phyloP scores from a whole-genome alignment of 1,140 invertebrate species.

The Dufourea novaeangliae region DNA sequence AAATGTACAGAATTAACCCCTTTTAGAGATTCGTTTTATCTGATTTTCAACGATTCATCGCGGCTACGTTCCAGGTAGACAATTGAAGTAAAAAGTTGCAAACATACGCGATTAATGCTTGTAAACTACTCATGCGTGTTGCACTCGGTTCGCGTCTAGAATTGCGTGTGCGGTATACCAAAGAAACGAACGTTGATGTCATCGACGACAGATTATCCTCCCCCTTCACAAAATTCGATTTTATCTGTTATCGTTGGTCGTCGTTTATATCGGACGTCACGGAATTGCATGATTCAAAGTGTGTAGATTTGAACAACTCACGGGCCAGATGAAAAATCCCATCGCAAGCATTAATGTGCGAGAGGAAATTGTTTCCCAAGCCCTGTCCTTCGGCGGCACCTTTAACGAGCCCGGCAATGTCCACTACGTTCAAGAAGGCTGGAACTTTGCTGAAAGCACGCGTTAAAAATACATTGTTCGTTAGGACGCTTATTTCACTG shows the following conservation, averaged over 20 bases:
- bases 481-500: constrained; percentile 5
- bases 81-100: constrained; percentile 7
- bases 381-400: constrained; percentile 99
- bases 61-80: constrained; percentile 33
- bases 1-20: neutral
- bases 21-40: neutral
- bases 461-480: neutral
- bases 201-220: constrained; percentile 12
- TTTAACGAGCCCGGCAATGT: constrained; percentile 99
- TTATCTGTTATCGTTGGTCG: constrained; percentile 9
- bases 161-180: constrained; percentile 20
- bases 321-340: constrained; percentile 99
- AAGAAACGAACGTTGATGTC: constrained; percentile 45
- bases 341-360: constrained; percentile 99
- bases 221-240: constrained; percentile 16
- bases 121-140: neutral
- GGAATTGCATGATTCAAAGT: neutral
- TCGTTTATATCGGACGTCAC: neutral
- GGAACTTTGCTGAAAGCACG: constrained; percentile 93
- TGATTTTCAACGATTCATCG: too few relatives aligned
- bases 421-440: constrained; percentile 97
- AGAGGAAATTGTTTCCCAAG: constrained; percentile 98
- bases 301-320: constrained; percentile 83
- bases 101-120: constrained; percentile 13
- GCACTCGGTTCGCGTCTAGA: constrained; percentile 3